Evolutionary conservation across 2,113 vertebrate genomes (phyloP), one percentile per base, ranked within the genome.

Genomic region (Anoplopoma fimbria): DNA sequence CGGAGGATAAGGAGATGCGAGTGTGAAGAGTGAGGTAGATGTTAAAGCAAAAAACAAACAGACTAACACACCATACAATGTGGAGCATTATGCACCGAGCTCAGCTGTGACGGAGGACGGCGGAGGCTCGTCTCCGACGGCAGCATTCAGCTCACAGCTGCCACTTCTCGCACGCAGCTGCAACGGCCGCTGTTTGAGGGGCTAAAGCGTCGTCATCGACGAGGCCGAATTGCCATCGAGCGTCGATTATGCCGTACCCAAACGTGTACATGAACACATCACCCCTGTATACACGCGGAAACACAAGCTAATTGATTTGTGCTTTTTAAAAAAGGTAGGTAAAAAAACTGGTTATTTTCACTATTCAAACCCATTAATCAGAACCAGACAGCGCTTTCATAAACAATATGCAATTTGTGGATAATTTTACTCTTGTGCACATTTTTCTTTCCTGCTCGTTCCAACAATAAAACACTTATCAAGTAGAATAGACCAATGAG

Each of bases 141-240:
- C 45, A 65, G 82, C 78, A 58, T 87, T 88, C 60, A 85, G 45
- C 51, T 73, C 75, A 75, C 85, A 91, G 89, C 92, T 91, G 90
- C 69, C 51, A 36, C 70, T 67, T 77, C 31, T 64, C 78, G 29
- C 55, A 58, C 40, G 19, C 69, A 77, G 70, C 73, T 61, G 70
- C 21, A 75, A 76, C 27, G 23, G 58, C 49, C 53, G 64, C 34
- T 77, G 81, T 83, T 79, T 76, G 71, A 49, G 42, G 38, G 14
- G 47, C 31, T 78, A 55, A 40, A 79, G 40, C 64, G 80, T 79
- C 62, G 64, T 61, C 36, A 73, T 25, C 25, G 79, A 82, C 2
- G 19, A 69, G 69, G 36, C 49, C 13, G 0, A 55, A 78, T 60
- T 73, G 23, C 27, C 38, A 57, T 25, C 29, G 49, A 81, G 47